Conservation (phyloP, 2,888 invertebrate species). For the Aphidius colemani region DNA sequence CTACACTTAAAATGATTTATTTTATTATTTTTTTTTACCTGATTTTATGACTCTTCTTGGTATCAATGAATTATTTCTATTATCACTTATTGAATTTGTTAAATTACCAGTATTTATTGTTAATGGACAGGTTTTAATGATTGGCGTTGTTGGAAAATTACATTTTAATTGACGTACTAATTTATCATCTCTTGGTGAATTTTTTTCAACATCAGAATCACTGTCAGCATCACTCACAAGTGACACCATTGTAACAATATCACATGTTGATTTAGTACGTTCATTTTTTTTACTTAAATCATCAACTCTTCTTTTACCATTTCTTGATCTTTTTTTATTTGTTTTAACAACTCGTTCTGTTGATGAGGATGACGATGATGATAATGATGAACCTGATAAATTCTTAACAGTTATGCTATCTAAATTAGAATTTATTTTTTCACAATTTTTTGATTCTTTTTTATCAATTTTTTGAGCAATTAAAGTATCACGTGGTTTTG, state of each 20-base stretch:
- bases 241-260: conserved; percentile 71
- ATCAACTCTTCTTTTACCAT: conserved; percentile 45
- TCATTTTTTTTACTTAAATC: conserved; percentile 31
- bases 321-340: conserved; percentile 49
- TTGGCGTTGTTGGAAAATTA: conserved; percentile 54
- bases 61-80: conserved; percentile 33
- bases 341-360: conserved; percentile 28
- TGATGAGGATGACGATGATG: conserved; percentile 8
- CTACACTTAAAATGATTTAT: too few species aligned
- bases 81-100: conserved; percentile 35
- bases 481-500: not conserved
- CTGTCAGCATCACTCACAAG: conserved; percentile 70
- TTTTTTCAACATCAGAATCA: conserved; percentile 63
- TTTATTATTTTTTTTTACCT: conserved; percentile 40
- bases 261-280: conserved; percentile 37
- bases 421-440: conserved; percentile 5
- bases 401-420: not conserved
- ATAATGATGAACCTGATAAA: too few species aligned
- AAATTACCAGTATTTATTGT: conserved; percentile 22
- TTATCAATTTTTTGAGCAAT: conserved; percentile 3
- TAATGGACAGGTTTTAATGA: conserved; percentile 47
- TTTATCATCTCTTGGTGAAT: conserved; percentile 52
- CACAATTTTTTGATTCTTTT: conserved; percentile 8
- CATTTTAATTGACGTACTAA: conserved; percentile 52
- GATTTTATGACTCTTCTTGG: conserved; percentile 51